phyloP scores from a whole-genome alignment of 2,797 vertebrate species.

The Syngnathus acus region DNA sequence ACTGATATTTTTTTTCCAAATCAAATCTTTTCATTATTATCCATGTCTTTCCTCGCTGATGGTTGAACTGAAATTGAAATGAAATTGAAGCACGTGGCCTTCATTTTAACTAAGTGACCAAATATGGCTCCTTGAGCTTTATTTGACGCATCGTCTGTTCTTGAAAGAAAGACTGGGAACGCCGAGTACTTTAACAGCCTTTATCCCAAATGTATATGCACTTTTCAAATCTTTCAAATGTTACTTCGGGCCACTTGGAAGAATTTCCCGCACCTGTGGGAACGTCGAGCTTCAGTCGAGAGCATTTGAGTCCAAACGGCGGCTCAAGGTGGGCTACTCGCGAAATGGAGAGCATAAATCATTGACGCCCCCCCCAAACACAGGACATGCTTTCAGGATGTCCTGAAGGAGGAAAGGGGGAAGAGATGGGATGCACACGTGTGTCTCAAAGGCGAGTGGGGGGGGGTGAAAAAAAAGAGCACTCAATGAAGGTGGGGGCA shows the following conservation, averaged over 20 bases:
- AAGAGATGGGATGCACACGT: not conserved
- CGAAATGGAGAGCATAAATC: conserved; percentile 9
- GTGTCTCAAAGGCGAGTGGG: conserved; percentile 1
- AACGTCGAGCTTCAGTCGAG: not conserved
- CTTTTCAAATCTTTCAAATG: not conserved
- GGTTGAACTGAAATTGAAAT: not conserved
- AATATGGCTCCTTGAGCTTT: not conserved
- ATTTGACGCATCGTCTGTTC: not conserved
- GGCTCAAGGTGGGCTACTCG: not conserved
- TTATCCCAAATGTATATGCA: not conserved
- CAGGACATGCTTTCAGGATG: conserved; percentile 6
- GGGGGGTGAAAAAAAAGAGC: not conserved
- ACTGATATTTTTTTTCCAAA: not conserved
- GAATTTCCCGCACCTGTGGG: not conserved
- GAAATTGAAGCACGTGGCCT: not conserved
- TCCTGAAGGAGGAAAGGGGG: not conserved
- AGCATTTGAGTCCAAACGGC: conserved; percentile 2
- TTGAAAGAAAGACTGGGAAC: not conserved
- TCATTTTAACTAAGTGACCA: not conserved
- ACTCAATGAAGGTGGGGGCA: not conserved
- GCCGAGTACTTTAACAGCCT: not conserved
- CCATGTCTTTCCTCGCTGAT: not conserved
- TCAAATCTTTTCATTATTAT: not conserved
- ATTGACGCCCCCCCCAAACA: not conserved
- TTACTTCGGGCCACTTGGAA: not conserved